Evolutionary conservation across 1,140 invertebrate genomes (phyloP), one percentile per base, ranked within the genome.

Genomic region (Drosophila ercepeae): DNA sequence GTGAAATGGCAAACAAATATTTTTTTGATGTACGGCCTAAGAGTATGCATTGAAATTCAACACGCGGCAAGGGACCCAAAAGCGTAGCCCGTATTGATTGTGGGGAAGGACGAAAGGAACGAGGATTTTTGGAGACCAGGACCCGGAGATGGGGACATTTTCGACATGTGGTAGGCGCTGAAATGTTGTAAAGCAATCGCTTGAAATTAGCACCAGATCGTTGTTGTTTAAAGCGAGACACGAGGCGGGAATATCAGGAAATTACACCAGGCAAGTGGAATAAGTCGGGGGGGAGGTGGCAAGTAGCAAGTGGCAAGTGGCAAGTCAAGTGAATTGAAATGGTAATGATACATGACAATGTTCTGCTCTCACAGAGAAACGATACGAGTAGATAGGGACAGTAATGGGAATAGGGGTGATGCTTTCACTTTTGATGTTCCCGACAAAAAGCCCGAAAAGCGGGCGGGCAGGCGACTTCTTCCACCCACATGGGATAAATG

Each of bases 11-110:
- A 88, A 86, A 86, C 82, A 84, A 73, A 81, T 88, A 75, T 86
- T 63, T 71, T 75, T 63, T 75, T 68, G 27, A 45, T 78, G 68
- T 53, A 61, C 71, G 41, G 82, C 81, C 81, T 73, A 77, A 86
- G 72, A 86, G 81, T 86, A 68, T 76, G 81, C 81, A 86, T 86
- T 86, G 81, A 88, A 86, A 86, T 86, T 86, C 82, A 86, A 86
- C 82, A 86, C 81, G 73, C 81, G 58, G 59, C 81, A 58, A 76
- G 68, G 51, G 73, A 48, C 69, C 61, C 32, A 45, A 39, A 41
- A 54, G 39, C 65, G 51, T 46, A 60, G 14, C 29, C 45, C 21
- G 48, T 72, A 71, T 72, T 53, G 51, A 55, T 64, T 64, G 58
- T 53, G 49, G 8, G 23, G 13, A 36, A 13, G n/a, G 0, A 29